These are phyloP conservation scores for Malurus alboscapulatus DNA, from an alignment of 2,113 vertebrate species.

Conservation along the genomic window DNA sequence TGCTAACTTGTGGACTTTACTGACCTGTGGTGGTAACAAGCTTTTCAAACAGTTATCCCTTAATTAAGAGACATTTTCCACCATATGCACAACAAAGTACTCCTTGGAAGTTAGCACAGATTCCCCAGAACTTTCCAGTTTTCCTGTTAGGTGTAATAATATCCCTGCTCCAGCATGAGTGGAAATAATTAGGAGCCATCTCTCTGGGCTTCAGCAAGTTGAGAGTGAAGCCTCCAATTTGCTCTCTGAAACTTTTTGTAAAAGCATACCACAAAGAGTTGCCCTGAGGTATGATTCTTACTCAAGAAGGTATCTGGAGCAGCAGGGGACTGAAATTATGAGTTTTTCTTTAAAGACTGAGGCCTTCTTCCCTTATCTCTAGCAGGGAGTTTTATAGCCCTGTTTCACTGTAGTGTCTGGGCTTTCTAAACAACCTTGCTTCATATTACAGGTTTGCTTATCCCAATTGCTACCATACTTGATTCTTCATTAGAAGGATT, in stretches of 20 bases:
- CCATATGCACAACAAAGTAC: neutral
- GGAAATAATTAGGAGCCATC: neutral
- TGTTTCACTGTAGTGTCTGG: neutral
- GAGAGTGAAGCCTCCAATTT: neutral
- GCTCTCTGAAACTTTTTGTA: neutral
- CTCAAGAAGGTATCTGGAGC: neutral
- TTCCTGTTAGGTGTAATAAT: neutral
- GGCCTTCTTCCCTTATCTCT: neutral
- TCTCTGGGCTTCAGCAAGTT: neutral
- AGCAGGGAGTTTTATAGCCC: neutral
- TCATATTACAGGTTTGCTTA: neutral
- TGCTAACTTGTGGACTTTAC: neutral
- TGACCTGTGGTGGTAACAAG: neutral
- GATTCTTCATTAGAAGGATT: neutral
- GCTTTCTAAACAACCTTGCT: neutral
- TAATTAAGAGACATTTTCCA: neutral
- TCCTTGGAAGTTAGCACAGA: neutral
- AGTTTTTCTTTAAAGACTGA: neutral
- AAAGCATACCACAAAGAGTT: neutral
- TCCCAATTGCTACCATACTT: neutral
- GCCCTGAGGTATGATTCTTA: neutral
- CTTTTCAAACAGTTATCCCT: neutral
- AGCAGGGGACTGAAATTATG: neutral
- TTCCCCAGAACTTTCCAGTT: neutral
- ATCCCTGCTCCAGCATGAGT: neutral